Conservation (phyloP, 2,888 invertebrate species). For the Oxystoma pomonae region DNA sequence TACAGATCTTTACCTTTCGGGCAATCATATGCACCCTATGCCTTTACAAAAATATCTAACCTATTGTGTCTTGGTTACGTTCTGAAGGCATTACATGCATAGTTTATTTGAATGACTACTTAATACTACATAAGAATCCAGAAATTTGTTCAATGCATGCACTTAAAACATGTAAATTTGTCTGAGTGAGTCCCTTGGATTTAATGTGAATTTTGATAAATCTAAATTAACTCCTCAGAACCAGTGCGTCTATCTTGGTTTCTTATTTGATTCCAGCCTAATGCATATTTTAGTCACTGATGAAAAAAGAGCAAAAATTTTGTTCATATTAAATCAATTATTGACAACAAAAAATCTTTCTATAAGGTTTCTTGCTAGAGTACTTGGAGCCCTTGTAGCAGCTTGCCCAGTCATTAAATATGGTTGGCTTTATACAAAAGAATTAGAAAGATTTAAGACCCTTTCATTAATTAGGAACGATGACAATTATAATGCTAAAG, state of each 20-base stretch:
- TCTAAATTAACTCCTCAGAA: background rate
- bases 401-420: background rate
- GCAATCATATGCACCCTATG: too few species aligned
- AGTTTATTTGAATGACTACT: background rate
- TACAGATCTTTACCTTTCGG: too few species aligned
- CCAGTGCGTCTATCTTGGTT: too few species aligned
- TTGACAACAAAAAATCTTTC: too few species aligned
- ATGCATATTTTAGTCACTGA: background rate
- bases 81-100: background rate
- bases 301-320: background rate
- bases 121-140: background rate
- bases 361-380: too few species aligned
- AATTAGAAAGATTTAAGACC: background rate
- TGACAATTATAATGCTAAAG: background rate
- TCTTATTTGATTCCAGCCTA: background rate
- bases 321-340: background rate
- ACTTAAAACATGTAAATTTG: background rate
- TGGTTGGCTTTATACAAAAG: slow-evolving; percentile 1
- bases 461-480: background rate
- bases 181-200: background rate
- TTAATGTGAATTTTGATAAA: background rate
- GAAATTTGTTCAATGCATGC: background rate
- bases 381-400: background rate
- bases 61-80: background rate
- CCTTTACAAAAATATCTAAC: too few species aligned